phyloP scores from a whole-genome alignment of 2,888 invertebrate genomes.

The Tanytarsus gracilentus region DNA sequence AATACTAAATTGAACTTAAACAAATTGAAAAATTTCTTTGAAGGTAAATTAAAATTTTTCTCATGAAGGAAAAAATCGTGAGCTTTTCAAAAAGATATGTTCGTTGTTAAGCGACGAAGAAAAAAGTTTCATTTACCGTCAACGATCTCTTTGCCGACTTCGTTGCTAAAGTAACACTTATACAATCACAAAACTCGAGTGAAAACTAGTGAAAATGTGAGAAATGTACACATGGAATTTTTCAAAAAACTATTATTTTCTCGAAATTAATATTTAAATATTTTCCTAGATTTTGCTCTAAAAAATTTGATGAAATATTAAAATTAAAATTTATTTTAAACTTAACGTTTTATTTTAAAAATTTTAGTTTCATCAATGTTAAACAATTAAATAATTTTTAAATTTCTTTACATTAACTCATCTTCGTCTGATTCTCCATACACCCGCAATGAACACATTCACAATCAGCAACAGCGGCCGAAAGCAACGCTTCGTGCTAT shows the following conservation, averaged over 20 bases:
- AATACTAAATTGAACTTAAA: neutral
- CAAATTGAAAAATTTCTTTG: neutral
- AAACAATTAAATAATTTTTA: no score
- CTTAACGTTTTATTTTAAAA: no score
- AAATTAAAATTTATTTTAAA: no score
- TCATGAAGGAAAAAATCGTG: neutral
- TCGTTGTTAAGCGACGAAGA: neutral
- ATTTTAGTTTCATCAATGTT: no score
- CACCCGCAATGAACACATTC: neutral
- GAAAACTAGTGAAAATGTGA: no score
- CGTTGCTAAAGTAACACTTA: neutral
- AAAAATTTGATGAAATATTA: no score
- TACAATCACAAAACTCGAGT: neutral
- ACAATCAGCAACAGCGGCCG: neutral
- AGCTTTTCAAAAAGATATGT: neutral
- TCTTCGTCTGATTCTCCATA: no score
- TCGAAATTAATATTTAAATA: no score
- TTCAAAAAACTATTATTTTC: no score
- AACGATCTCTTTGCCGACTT: neutral
- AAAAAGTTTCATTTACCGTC: neutral
- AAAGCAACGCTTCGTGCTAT: constrained; percentile 1
- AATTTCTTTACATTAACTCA: neutral
- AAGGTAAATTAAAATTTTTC: neutral
- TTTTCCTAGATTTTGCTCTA: no score
- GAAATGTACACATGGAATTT: no score